Conservation (phyloP, 2,888 invertebrate species). For the Mimumesa dahlbomi region DNA sequence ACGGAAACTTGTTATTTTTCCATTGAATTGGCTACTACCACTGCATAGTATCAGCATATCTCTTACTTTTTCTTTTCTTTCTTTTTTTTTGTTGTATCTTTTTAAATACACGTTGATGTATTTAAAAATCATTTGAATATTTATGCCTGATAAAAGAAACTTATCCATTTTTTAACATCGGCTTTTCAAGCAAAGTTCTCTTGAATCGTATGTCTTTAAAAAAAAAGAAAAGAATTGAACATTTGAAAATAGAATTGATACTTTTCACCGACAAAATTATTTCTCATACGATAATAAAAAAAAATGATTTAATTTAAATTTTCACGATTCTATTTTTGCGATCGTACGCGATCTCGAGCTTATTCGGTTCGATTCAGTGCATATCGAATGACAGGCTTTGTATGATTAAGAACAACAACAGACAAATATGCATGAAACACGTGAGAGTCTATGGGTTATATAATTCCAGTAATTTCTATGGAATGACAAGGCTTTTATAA, state of each 20-base stretch:
- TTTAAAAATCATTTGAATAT: not conserved
- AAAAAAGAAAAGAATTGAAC: too few relatives aligned
- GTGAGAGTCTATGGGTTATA: slow-evolving; percentile 33
- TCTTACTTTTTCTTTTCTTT: too few relatives aligned
- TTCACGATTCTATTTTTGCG: too few relatives aligned
- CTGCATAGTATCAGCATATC: slow-evolving; percentile 11
- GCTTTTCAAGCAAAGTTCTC: too few relatives aligned
- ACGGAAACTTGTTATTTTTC: slow-evolving; percentile 5
- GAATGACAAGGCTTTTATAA: slow-evolving; percentile 56
- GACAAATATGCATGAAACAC: slow-evolving; percentile 15
- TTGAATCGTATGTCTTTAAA: too few relatives aligned
- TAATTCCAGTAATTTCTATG: slow-evolving; percentile 44
- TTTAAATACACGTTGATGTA: not conserved
- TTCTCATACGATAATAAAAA: not conserved
- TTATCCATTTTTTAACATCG: too few relatives aligned
- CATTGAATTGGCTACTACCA: not conserved
- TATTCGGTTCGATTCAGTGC: not conserved
- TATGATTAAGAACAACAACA: slow-evolving; percentile 37
- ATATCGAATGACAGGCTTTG: slow-evolving; percentile 13
- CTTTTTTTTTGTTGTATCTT: not conserved
- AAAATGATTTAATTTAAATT: not conserved
- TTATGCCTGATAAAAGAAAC: not conserved
- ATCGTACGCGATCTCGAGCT: too few relatives aligned
- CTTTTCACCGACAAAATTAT: too few relatives aligned
- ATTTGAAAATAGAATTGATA: too few relatives aligned